Evolutionary conservation across 2,888 invertebrate genomes (phyloP), one percentile per base, ranked within the genome.

Genomic region (Caenorhabditis auriculariae): DNA sequence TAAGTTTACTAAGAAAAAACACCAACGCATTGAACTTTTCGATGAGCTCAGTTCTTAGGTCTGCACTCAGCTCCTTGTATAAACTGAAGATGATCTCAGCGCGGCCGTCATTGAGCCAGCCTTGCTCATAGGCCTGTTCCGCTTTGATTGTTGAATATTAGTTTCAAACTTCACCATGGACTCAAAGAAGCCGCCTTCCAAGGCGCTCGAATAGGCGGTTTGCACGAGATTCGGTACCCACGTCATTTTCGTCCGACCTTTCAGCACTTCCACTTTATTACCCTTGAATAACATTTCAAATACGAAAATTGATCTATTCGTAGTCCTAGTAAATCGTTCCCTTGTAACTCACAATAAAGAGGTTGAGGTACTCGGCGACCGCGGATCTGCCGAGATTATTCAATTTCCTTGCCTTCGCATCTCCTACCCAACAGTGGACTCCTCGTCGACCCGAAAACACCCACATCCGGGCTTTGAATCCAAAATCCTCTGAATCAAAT

Each of bases 371-470:
- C 81, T 93, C 93, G 0, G 91, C 93, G 15, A 98, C 86, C 0
- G 92, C 90, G 15, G 88, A 85, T 52, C 98, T 86, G 0, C 88
- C 89, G 5, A 86, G 84, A 65, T 88, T 87, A 60, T 88, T 88
- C 47, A 95, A 84, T 69, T 86, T 87, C 42, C 94, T 86, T 0
- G 95, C 95, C 50, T 85, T 85, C 75, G 88, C 87, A 83, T 99
- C 98, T 77, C 91, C 93, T 6, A 98, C 90, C 98, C 98, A 99
- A 81, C 95, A 94, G 87, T 99, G 98, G 49, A 99, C 88, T 78
- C 98, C 98, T 85, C 98, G 88, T 70, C 98, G 87, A 0, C 98
- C 98, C 61, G 96, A 98, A 83, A 93, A 99, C 23, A 98, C 91
- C 96, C 96, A 99, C 45, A 99, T 84, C 32, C 93, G 86, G 77